Conservation (phyloP, 1,140 invertebrate genomes). For the Zophobas morio region DNA sequence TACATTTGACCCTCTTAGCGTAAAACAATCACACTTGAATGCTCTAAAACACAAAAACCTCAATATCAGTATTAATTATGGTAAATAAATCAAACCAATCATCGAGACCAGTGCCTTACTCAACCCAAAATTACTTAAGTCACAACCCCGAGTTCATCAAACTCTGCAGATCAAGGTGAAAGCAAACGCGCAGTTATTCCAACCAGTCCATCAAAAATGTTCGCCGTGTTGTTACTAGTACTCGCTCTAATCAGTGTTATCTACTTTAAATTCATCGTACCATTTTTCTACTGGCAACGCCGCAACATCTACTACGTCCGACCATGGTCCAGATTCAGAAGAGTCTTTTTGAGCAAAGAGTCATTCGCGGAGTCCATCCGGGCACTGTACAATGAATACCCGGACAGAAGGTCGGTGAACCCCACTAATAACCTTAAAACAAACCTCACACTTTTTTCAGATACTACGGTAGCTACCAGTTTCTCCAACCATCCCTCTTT, state of each 20-base stretch:
- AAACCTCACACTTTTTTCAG: constrained; percentile 57
- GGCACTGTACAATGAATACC: constrained; percentile 27
- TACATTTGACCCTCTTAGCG: too few species aligned
- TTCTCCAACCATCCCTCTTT: constrained; percentile 69
- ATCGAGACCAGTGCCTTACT: not conserved
- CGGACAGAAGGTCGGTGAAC: constrained; percentile 25
- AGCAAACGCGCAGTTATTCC: constrained; percentile 1
- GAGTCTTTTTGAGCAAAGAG: constrained; percentile 32
- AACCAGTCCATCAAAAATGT: constrained; percentile 10
- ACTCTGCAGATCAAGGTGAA: constrained; percentile 8
- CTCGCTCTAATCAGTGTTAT: not conserved
- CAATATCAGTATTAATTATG: too few species aligned
- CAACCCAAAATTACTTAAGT: not conserved
- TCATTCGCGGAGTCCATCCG: constrained; percentile 27
- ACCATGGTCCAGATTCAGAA: constrained; percentile 26
- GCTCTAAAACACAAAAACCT: too few species aligned
- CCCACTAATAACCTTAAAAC: not conserved
- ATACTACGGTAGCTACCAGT: constrained; percentile 70
- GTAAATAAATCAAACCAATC: too few species aligned
- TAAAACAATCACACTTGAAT: too few species aligned
- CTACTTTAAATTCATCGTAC: constrained; percentile 32
- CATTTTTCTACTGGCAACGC: constrained; percentile 39
- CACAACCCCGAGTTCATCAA: constrained; percentile 10
- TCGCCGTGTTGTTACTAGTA: constrained; percentile 7
- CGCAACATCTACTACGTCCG: constrained; percentile 29